A percentile compares a stretch with the other conserved stretches of the same genome.
Evolutionary conservation across 2,113 vertebrate genomes (phyloP).

Genomic region (Turnix velox): DNA sequence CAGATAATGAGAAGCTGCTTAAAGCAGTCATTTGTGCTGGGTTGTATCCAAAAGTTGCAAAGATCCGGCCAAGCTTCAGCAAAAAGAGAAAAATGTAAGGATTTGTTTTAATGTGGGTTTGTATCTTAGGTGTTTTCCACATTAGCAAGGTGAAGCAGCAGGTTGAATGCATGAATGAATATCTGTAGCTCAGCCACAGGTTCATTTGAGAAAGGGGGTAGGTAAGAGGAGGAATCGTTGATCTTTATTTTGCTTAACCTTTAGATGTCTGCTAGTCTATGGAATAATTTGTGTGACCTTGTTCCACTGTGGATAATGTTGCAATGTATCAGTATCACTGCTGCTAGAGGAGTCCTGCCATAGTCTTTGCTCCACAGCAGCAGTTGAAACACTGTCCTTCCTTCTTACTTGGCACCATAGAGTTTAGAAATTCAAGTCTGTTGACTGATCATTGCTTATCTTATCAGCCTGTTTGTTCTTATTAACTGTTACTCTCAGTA

Average conservation of each 20-base stretch:
- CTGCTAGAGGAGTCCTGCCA: background rate
- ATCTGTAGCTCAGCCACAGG: background rate
- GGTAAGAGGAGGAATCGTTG: background rate
- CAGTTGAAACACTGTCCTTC: background rate
- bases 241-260: background rate
- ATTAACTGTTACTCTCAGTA: background rate
- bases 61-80: constrained; percentile 86
- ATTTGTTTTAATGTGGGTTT: background rate
- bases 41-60: constrained; percentile 97
- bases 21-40: constrained; percentile 97
- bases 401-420: background rate
- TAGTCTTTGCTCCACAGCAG: background rate
- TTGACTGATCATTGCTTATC: background rate
- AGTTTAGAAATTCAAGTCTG: background rate
- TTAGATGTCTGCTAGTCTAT: background rate
- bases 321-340: background rate
- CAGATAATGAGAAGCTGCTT: constrained; percentile 96
- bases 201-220: background rate
- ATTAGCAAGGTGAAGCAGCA: background rate
- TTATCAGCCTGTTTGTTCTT: background rate
- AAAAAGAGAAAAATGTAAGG: constrained; percentile 92
- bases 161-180: background rate
- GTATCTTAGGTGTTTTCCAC: background rate
- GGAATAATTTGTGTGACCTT: background rate
- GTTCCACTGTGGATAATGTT: accelerated